These are phyloP conservation scores for Craterocephalus amniculus DNA, from an alignment of 2,797 vertebrate genomes.

Conservation along the genomic window DNA sequence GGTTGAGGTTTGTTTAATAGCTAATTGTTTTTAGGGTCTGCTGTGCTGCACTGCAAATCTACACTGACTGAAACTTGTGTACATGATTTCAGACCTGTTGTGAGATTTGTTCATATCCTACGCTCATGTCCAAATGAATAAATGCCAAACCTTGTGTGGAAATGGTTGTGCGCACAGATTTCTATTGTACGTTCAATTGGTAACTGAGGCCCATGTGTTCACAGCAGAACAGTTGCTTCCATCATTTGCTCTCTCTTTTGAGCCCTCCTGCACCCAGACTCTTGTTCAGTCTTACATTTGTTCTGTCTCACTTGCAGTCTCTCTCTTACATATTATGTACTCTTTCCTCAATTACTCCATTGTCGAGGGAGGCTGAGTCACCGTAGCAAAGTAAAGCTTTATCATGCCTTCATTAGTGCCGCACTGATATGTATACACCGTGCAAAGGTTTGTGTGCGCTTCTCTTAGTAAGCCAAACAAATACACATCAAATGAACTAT, in stretches of 20 bases:
- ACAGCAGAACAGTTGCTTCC: not conserved
- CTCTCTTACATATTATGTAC: conserved; percentile 7
- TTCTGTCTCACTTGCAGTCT: conserved; percentile 21
- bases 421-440: conserved; percentile 7
- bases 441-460: not conserved
- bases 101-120: too few species aligned
- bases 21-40: too few species aligned
- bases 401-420: conserved; percentile 21
- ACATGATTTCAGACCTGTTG: too few species aligned
- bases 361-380: conserved; percentile 12
- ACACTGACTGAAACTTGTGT: too few species aligned
- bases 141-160: too few species aligned
- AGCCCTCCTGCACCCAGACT: conserved; percentile 19
- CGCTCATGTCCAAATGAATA: too few species aligned
- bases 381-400: conserved; percentile 17
- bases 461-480: conserved; percentile 8
- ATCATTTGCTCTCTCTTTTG: conserved; percentile 11
- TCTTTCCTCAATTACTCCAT: not conserved
- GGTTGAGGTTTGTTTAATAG: too few species aligned
- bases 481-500: conserved; percentile 30
- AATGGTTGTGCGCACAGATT: too few species aligned
- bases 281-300: conserved; percentile 34
- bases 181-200: too few species aligned
- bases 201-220: too few species aligned
- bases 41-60: too few species aligned